Conservation (phyloP, 2,888 invertebrate species). For the Nomada hirtipes region DNA sequence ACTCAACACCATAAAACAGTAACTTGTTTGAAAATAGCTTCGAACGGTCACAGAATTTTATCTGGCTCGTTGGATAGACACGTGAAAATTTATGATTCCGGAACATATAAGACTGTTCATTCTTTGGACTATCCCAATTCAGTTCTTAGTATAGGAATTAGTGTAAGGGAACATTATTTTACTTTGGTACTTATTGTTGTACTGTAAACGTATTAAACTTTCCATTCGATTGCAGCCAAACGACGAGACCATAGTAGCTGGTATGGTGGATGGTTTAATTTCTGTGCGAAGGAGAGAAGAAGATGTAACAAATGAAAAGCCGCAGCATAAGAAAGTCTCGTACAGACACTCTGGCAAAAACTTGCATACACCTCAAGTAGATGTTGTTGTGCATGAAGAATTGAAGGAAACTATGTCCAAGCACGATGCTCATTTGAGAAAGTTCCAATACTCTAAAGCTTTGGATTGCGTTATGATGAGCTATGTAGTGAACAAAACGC, state of each 20-base stretch:
- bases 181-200: not conserved
- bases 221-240: conserved; percentile 84
- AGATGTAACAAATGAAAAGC: conserved; percentile 82
- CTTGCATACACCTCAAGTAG: conserved; percentile 83
- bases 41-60: conserved; percentile 92
- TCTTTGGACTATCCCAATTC: conserved; percentile 96
- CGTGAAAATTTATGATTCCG: conserved; percentile 96
- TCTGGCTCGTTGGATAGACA: conserved; percentile 97
- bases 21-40: conserved; percentile 93
- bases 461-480: conserved; percentile 89
- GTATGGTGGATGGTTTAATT: conserved; percentile 96
- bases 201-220: not conserved
- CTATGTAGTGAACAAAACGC: conserved; percentile 87
- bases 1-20: conserved; percentile 98
- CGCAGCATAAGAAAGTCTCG: conserved; percentile 85
- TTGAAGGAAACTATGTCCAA: conserved; percentile 84
- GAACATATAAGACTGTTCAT: conserved; percentile 94
- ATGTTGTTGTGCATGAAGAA: conserved; percentile 85
- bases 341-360: conserved; percentile 84
- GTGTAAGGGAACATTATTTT: conserved; percentile 84
- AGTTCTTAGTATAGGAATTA: conserved; percentile 92
- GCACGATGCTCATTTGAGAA: conserved; percentile 90
- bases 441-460: conserved; percentile 93
- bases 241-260: conserved; percentile 95
- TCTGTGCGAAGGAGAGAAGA: conserved; percentile 93